Evolutionary conservation across 2,888 invertebrate genomes (phyloP), one percentile per base, ranked within the genome.

Genomic region (Elmis aenea): DNA sequence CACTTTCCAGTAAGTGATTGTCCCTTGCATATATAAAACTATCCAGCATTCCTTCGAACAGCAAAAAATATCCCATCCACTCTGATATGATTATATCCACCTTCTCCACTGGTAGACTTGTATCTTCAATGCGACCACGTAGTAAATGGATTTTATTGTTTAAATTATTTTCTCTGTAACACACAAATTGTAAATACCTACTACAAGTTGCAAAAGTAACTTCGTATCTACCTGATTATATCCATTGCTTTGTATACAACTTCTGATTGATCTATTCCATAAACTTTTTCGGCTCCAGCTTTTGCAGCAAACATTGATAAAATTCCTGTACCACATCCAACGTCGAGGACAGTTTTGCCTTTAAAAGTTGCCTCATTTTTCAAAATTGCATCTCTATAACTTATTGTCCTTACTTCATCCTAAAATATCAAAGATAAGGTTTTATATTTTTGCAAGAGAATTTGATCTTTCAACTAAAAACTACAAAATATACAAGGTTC

Each of bases 11-110:
- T 4, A 96, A 74, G 64, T 81, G 86, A 51, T 82, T 78, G 54
- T 95, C 84, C 55, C 93, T 76, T 0, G 92, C 91, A 65, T 85
- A 85, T 46, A 97, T 80, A 6, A 96, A 84, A 61, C 91, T 90
- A 60, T 95, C 94, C 39, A 96, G 64, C 96, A 97, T 97, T 25
- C 92, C 94, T 71, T 97, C 96, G 66, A 91, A 96, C 2, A 96
- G 69, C 22, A 97, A 72, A 64, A 96, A 95, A 65, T 97, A 97
- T 1, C 96, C 96, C 96, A 97, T 97, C 94, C 95, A 97, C 66
- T 97, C 96, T 0, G 95, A 95, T 2, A 97, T 82, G 49, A 97
- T 90, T 3, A 94, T 79, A 64, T 97, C 95, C 20, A 87, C 85
- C 66, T 85, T 82, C 34, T 83, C 79, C 20, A 75, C 71, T 1